These are phyloP conservation scores for Sitta europaea DNA, from an alignment of 2,113 vertebrate genomes.

Conservation along the genomic window DNA sequence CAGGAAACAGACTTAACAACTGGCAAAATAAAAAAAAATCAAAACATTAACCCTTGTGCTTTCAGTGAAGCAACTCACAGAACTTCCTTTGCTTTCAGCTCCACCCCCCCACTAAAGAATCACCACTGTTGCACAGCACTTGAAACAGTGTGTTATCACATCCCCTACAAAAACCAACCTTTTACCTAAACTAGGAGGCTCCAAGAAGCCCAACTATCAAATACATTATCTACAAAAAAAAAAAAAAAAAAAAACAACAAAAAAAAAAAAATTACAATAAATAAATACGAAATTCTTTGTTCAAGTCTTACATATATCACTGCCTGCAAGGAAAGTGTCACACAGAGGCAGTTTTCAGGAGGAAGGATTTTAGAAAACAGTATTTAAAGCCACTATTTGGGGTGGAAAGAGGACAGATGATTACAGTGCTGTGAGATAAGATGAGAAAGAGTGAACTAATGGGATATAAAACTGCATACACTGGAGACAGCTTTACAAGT, in stretches of 20 bases:
- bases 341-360: not conserved
- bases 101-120: not conserved
- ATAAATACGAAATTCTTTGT: not conserved
- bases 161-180: not conserved
- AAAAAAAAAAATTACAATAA: not conserved
- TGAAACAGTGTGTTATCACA: not conserved
- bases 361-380: not conserved
- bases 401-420: not conserved
- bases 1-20: conserved; percentile 21
- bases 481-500: not conserved
- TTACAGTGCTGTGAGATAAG: not conserved
- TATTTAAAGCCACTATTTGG: not conserved
- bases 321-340: not conserved
- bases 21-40: not conserved
- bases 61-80: not conserved
- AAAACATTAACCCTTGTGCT: conserved; percentile 25
- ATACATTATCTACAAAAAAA: not conserved
- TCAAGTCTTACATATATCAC: not conserved
- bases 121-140: not conserved
- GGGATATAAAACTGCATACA: not conserved
- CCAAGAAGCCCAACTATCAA: not conserved
- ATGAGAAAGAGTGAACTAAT: not conserved
- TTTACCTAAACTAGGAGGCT: not conserved
- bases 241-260: too few species aligned
- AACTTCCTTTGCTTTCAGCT: not conserved